These are phyloP conservation scores for Delphinus delphis DNA, from an alignment of 2,113 vertebrate genomes.

Conservation along the genomic window DNA sequence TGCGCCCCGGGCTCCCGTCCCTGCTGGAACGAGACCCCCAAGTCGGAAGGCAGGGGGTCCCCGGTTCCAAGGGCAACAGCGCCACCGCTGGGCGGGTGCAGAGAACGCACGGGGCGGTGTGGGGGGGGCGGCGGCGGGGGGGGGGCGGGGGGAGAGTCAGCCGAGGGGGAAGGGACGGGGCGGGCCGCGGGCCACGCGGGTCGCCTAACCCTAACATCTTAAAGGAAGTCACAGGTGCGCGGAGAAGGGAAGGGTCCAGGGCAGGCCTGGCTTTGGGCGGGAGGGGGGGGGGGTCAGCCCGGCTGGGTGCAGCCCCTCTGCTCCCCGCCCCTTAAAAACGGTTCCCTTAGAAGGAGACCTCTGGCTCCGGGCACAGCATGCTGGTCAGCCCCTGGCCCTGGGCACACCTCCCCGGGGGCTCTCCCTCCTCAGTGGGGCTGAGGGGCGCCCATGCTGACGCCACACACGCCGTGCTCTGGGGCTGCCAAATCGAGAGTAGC, in stretches of 20 bases:
- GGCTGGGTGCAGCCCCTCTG: not conserved
- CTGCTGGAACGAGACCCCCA: not conserved
- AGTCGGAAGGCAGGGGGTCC: not conserved
- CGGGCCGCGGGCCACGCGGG: rapidly evolving
- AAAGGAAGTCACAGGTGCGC: not conserved
- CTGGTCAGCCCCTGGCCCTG: too few relatives aligned
- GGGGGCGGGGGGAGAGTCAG: rapidly evolving
- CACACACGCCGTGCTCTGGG: too few relatives aligned
- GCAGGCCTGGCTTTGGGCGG: not conserved
- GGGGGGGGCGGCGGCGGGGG: too few relatives aligned
- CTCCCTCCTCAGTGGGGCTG: not conserved
- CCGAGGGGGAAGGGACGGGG: rapidly evolving
- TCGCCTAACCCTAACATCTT: not conserved
- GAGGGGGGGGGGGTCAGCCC: too few relatives aligned
- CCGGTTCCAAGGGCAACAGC: conserved; percentile 82
- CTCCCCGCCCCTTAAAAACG: too few relatives aligned
- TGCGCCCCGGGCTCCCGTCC: not conserved
- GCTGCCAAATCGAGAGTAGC: not conserved
- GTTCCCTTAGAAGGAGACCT: too few relatives aligned
- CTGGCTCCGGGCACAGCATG: too few relatives aligned
- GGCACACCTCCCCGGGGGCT: not conserved
- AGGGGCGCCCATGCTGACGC: too few relatives aligned
- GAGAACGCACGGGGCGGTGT: conserved; percentile 37
- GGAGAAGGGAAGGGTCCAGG: not conserved
- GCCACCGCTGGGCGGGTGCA: conserved; percentile 79